Base-by-base conservation (phyloP, 2,113 vertebrate genomes). In the Oncorhynchus keta region DNA sequence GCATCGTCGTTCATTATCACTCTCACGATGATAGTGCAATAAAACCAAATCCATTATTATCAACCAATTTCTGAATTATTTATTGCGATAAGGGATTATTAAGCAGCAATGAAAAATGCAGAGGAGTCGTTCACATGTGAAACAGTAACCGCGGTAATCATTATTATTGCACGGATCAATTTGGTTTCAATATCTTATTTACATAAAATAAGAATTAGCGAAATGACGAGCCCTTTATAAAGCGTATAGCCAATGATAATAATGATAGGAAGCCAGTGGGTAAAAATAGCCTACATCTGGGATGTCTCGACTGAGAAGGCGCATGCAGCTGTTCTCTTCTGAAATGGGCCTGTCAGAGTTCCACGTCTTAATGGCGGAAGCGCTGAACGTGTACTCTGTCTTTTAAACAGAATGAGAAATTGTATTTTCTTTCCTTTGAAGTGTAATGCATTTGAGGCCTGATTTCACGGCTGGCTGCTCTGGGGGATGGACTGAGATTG, bases 391-490 rank as follows among this genome's bases (percentile, higher is more conserved):
- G 95, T 95, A 93, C 94, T 94, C 93, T 93, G 93, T 94, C 94
- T 95, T 94, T 95, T 93, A 94, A 94, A 95, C 93, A 90, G 93
- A 93, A 95, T 96, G 96, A 96, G 95, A 93, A 94, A 97, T 97
- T 94, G 95, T 93, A 89, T 97, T 97, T 97, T 96, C 94, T 93
- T 93, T 93, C 93, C 92, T 94, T 92, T 95, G 95, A 95, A 96
- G 95, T 93, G 93, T 97, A 97, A 97, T 97, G 95, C 95, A 95
- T 97, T 95, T 93, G 93, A 85, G 96, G 94, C 90, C 90, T 94
- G 95, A 95, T 96, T 98, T 98, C 96, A 97, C 94, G 95, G 95
- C 92, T 97, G 96, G 93, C 92, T 96, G 94, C 94, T 90, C 92
- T 87, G 94, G 94, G 95, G 95, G 95, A 94, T 93, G 94, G 94